Evolutionary conservation across 2,797 vertebrate species (phyloP).

Genomic region (Crenichthys baileyi): DNA sequence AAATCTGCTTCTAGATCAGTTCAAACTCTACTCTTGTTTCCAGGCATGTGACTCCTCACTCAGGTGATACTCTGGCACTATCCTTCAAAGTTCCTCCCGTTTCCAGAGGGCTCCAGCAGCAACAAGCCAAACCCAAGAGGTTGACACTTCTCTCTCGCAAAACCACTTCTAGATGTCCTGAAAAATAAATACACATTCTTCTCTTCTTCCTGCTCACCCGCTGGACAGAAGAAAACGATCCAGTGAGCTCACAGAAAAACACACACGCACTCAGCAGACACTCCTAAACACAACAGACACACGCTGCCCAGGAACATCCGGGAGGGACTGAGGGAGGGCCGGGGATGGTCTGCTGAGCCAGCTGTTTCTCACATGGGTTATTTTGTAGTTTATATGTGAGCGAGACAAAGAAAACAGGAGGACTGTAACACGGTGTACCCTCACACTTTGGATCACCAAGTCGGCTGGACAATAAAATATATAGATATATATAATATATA

Average conservation of each 20-base stretch:
- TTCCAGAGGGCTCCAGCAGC: constrained; percentile 41
- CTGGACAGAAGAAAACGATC: constrained; percentile 52
- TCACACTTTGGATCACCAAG: constrained; percentile 49
- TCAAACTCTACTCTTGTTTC: constrained; percentile 25
- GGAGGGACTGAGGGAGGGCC: constrained; percentile 61
- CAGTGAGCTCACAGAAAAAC: constrained; percentile 40
- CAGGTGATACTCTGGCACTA: constrained; percentile 20
- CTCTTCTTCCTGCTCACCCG: constrained; percentile 68
- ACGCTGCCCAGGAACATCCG: constrained; percentile 50
- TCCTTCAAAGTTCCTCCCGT: constrained; percentile 46
- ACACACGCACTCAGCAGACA: constrained; percentile 52
- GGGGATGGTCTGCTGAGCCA: constrained; percentile 57
- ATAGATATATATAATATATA: neutral
- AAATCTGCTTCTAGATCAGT: constrained; percentile 28
- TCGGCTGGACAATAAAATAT: constrained; percentile 11
- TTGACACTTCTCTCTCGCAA: constrained; percentile 34
- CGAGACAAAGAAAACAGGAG: constrained; percentile 72
- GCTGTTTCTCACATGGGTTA: constrained; percentile 68
- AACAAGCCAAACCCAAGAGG: constrained; percentile 26
- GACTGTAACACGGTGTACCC: constrained; percentile 22
- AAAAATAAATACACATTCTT: constrained; percentile 21
- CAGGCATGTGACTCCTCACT: constrained; percentile 37
- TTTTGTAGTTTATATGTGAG: constrained; percentile 68
- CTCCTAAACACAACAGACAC: constrained; percentile 44
- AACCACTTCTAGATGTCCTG: constrained; percentile 56